Evolutionary conservation across 2,797 vertebrate species (phyloP), one percentile per base, ranked within the genome.

Genomic region (Lates japonicus): DNA sequence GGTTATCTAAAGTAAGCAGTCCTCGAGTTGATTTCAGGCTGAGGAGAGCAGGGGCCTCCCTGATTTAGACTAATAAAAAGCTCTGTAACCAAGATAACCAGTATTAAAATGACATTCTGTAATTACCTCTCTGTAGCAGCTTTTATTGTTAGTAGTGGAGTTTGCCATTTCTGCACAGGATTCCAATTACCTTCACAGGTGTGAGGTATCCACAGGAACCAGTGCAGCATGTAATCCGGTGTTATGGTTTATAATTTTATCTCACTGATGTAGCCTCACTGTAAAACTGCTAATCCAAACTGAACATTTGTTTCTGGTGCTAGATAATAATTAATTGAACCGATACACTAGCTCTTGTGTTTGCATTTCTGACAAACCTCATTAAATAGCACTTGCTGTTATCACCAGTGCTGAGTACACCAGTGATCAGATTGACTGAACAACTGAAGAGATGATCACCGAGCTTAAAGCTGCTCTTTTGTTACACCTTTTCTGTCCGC

Each of bases 1-100:
- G 74, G 64, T 51, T 76, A 55, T 78, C 44, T 70, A 84, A 84
- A 44, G 0, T 44, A 44, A 76, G 70, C 81, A 91, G 46, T 55
- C 13, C 2, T 74, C 22, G 4, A 1, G 7, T 11, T 54, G n/a
- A 76, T n/a, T 66, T 75, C 31, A 66, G 72, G 41, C 20, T 42
- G 8, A 63, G 35, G 48, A 42, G 5, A 78, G 62, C 6, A 20
- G 73, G 22, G 19, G 33, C 25, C 52, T 52, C 13, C 63, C 16
- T 61, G 17, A 65, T 54, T n/a, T 17, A 58, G 14, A 17, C 2
- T 14, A 17, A 0, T 46, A 29, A 61, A 74, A 69, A 25, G 25
- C 25, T 19, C 39, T 54, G 22, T 19, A 17, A n/a, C 17, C 48
- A 49, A 10, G 20, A 20, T 59, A 48, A 29, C 42, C 6, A 44